phyloP scores from a whole-genome alignment of 2,113 vertebrate species.

The Microtus ochrogaster region DNA sequence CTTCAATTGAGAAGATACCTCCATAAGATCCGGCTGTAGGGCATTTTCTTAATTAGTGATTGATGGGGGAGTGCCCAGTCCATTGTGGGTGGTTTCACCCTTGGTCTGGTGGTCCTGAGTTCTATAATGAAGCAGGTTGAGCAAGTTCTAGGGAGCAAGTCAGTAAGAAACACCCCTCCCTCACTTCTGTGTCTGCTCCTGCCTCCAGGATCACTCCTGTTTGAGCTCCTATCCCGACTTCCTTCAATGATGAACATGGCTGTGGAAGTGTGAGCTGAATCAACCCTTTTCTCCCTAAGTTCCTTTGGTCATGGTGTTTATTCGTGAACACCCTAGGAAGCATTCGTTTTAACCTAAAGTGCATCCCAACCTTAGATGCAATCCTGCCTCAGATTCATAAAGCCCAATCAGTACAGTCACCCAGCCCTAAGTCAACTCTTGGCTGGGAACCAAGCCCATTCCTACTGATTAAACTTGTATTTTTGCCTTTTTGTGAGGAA shows the following conservation, averaged over 20 bases:
- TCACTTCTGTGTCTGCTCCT: neutral
- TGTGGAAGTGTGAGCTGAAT: neutral
- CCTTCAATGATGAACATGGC: neutral
- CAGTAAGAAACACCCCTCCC: neutral
- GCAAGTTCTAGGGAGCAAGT: neutral
- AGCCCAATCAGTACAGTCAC: conserved; percentile 55
- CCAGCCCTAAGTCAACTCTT: conserved; percentile 55
- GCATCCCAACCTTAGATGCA: neutral
- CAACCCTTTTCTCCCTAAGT: neutral
- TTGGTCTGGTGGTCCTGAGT: neutral
- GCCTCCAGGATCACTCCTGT: neutral
- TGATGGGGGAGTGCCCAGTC: too few species aligned
- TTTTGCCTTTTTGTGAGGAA: conserved; percentile 55
- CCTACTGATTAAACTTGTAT: conserved; percentile 54
- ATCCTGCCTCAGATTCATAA: conserved; percentile 27
- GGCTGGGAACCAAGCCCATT: conserved; percentile 42
- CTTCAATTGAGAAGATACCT: neutral
- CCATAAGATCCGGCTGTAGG: neutral
- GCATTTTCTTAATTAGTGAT: neutral
- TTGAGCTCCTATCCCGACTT: neutral
- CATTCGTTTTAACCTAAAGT: conserved; percentile 38
- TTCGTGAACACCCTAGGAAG: conserved; percentile 54
- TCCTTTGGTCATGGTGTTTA: neutral
- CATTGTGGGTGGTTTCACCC: neutral
- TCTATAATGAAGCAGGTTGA: neutral